Percentiles rank a stretch among this genome's conserved stretches.
Conservation (phyloP, 2,888 invertebrate genomes). For the Cryptocheilus praepositus region DNA sequence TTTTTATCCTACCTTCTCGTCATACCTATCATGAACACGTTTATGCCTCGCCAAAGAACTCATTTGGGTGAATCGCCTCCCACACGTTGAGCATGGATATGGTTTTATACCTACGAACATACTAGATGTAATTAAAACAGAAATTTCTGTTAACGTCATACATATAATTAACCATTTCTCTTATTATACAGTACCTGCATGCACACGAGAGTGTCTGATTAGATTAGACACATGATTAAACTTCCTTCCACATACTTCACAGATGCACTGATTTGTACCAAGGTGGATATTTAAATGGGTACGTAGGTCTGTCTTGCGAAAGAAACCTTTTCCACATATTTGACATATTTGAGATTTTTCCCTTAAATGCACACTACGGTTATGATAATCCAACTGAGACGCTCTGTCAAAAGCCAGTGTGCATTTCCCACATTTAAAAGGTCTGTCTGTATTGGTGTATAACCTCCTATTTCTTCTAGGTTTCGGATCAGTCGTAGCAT, state of each 20-base stretch:
- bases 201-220: constrained; percentile 70
- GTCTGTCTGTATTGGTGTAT: constrained; percentile 52
- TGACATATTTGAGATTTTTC: constrained; percentile 70
- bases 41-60: constrained; percentile 67
- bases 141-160: background rate
- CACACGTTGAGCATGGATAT: constrained; percentile 69
- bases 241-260: constrained; percentile 72
- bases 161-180: background rate
- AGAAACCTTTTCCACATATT: constrained; percentile 69
- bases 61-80: constrained; percentile 67
- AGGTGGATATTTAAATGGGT: constrained; percentile 74
- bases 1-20: constrained; percentile 14
- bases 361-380: constrained; percentile 66
- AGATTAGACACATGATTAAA: constrained; percentile 74
- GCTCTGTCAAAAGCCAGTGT: constrained; percentile 66
- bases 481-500: no score
- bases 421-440: constrained; percentile 64
- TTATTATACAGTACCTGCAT: constrained; percentile 64
- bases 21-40: constrained; percentile 59
- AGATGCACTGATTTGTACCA: constrained; percentile 71
- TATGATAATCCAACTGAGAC: constrained; percentile 69
- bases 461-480: constrained; percentile 35
- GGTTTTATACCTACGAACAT: constrained; percentile 66
- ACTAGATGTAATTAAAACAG: constrained; percentile 8
- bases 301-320: constrained; percentile 69